Conservation (phyloP, 2,797 vertebrate genomes). For the Thunnus albacares region DNA sequence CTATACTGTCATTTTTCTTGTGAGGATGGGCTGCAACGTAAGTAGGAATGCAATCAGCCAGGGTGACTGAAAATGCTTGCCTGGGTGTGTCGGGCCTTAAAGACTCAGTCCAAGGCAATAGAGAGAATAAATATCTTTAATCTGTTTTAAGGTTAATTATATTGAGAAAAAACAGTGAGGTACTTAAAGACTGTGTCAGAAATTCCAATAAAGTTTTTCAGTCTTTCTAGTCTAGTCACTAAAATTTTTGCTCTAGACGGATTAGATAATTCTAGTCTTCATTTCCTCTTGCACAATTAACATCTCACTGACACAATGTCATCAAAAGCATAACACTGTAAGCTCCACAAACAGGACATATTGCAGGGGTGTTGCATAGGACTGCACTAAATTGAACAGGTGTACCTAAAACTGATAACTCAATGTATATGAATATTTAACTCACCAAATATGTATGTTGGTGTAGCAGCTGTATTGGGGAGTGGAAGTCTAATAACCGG, state of each 20-base stretch:
- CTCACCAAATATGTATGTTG: conserved; percentile 75
- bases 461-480: conserved; percentile 27
- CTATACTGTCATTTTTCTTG: no score
- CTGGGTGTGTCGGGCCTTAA: neutral
- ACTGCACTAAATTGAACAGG: neutral
- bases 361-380: neutral
- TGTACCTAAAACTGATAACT: neutral
- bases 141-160: neutral
- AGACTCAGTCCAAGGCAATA: neutral
- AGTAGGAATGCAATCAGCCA: neutral
- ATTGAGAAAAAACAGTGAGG: no score
- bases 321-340: neutral
- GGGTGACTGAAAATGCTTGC: no score
- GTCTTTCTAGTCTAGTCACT: no score
- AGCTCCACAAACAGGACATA: neutral
- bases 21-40: no score
- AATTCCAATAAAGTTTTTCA: no score
- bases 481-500: conserved; percentile 58
- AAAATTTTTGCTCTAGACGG: no score
- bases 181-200: no score
- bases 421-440: neutral
- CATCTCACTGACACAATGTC: neutral
- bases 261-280: no score
- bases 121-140: neutral
- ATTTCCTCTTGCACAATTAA: neutral